Conservation (phyloP, 2,797 vertebrate genomes). For the Hyperoplus immaculatus region DNA sequence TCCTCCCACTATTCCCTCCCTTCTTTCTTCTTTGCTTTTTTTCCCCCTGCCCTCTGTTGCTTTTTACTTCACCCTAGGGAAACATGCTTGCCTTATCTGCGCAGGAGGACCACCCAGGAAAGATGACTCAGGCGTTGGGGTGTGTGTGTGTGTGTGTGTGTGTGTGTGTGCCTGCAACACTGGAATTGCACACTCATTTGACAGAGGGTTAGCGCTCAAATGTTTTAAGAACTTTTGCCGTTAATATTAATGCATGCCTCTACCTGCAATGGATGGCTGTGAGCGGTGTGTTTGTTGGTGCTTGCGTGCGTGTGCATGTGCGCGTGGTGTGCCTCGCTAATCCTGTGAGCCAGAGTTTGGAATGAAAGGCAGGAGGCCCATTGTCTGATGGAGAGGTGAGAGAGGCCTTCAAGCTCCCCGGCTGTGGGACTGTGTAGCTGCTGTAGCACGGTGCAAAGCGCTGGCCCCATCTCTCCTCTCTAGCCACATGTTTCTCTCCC, state of each 20-base stretch:
- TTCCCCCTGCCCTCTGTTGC: slow-evolving; percentile 78
- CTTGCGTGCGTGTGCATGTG: slow-evolving; percentile 64
- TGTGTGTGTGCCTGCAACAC: slow-evolving; percentile 41
- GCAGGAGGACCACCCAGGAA: slow-evolving; percentile 87
- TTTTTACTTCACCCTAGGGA: slow-evolving; percentile 84
- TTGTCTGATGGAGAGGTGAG: slow-evolving; percentile 76
- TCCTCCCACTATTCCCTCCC: slow-evolving; percentile 68
- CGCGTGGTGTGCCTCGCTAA: slow-evolving; percentile 66
- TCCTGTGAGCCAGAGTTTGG: slow-evolving; percentile 75
- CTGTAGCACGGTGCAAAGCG: slow-evolving; percentile 13
- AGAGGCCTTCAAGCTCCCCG: slow-evolving; percentile 57
- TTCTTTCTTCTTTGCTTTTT: slow-evolving; percentile 74
- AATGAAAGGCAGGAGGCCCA: slow-evolving; percentile 73
- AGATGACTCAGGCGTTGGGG: slow-evolving; percentile 77
- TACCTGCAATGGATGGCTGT: slow-evolving; percentile 76
- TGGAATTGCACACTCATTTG: slow-evolving; percentile 67
- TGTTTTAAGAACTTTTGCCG: slow-evolving; percentile 73
- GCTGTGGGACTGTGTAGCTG: slow-evolving; percentile 47
- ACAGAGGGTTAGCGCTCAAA: slow-evolving; percentile 64
- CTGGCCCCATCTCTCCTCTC: slow-evolving; percentile 40
- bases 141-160: slow-evolving; percentile 48
- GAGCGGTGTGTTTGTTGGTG: slow-evolving; percentile 75
- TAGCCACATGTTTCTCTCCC: slow-evolving; percentile 21
- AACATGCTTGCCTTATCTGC: slow-evolving; percentile 86
- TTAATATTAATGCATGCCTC: slow-evolving; percentile 85